phyloP scores from a whole-genome alignment of 2,797 vertebrate species.

The Paratrypauchen microcephalus region DNA sequence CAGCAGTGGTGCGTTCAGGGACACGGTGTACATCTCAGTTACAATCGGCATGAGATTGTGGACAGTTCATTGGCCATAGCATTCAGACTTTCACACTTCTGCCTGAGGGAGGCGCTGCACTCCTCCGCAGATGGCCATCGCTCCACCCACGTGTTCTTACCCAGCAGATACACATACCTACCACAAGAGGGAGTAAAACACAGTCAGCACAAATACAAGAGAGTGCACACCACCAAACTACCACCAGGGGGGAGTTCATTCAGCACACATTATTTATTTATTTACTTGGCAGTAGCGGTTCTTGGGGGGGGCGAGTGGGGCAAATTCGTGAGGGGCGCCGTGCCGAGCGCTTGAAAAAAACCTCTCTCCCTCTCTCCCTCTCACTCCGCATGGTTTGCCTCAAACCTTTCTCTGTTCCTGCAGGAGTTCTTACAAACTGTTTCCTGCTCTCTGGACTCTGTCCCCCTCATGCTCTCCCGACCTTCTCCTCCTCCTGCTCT shows the following conservation, averaged over 20 bases:
- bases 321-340: too few species aligned
- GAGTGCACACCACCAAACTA: neutral
- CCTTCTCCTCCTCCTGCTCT: too few species aligned
- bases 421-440: too few species aligned
- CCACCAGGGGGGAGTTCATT: neutral
- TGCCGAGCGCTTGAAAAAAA: too few species aligned
- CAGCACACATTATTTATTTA: too few species aligned
- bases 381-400: too few species aligned
- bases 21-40: conserved; percentile 5
- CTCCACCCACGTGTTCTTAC: conserved; percentile 76
- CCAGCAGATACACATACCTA: conserved; percentile 69
- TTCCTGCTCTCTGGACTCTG: too few species aligned
- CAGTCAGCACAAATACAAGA: neutral
- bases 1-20: neutral
- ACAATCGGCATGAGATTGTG: conserved; percentile 50
- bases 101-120: conserved; percentile 29
- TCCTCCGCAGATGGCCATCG: conserved; percentile 67
- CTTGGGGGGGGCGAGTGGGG: too few species aligned
- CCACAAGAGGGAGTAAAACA: neutral
- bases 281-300: too few species aligned
- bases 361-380: too few species aligned
- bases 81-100: conserved; percentile 54
- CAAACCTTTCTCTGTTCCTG: too few species aligned
- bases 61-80: conserved; percentile 36
- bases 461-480: too few species aligned